phyloP scores from a whole-genome alignment of 2,797 vertebrate genomes.

The Loris lydekkerianus region DNA sequence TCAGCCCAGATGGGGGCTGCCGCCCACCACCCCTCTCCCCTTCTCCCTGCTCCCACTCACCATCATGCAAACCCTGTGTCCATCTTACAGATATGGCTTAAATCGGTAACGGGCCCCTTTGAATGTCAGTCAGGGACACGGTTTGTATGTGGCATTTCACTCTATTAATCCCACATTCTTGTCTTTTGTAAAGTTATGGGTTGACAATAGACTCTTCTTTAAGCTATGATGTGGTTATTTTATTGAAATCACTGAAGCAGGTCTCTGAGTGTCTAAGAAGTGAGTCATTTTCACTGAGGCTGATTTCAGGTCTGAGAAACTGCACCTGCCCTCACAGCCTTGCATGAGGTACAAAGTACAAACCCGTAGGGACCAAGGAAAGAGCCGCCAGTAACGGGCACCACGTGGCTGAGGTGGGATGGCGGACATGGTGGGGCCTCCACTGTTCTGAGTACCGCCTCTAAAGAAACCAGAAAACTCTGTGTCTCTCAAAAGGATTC shows the following conservation, averaged over 20 bases:
- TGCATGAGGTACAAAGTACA: accelerated
- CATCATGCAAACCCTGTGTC: not conserved
- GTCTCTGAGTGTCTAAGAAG: too few relatives aligned
- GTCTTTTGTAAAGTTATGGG: not conserved
- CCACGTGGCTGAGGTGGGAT: not conserved
- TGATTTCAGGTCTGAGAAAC: not conserved
- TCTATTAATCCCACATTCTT: not conserved
- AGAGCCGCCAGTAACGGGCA: accelerated
- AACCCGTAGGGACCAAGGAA: not conserved
- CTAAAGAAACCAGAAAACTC: accelerated
- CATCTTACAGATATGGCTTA: not conserved
- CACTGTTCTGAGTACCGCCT: not conserved
- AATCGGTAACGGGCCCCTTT: not conserved
- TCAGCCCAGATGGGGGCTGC: accelerated
- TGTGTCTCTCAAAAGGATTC: not conserved
- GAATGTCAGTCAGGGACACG: not conserved
- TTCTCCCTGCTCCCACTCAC: not conserved
- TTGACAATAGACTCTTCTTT: not conserved
- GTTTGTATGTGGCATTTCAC: accelerated
- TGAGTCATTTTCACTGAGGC: not conserved
- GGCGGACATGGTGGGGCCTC: accelerated
- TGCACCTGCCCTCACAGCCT: not conserved
- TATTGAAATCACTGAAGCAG: too few relatives aligned
- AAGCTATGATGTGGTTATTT: not conserved
- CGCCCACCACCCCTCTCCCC: accelerated